A percentile compares a stretch with the other conserved stretches of the same genome.
These are phyloP conservation scores for Diaprepes abbreviatus DNA, from an alignment of 2,888 invertebrate genomes.

Conservation along the genomic window DNA sequence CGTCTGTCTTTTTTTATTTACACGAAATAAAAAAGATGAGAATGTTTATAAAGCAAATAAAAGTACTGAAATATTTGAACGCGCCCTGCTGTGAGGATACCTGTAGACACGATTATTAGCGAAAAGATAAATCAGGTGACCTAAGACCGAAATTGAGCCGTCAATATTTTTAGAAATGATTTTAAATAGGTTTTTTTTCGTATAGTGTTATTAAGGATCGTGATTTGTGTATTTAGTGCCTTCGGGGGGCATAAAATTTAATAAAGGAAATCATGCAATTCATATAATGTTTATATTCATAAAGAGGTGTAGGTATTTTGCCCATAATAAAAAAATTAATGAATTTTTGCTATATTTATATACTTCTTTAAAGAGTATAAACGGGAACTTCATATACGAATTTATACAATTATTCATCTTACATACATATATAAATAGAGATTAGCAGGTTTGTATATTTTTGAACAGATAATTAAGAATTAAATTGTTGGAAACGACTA, in stretches of 20 bases:
- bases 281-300: too few species aligned
- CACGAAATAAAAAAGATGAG: slow-evolving; percentile 25
- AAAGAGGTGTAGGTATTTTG: too few species aligned
- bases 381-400: too few species aligned
- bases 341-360: too few species aligned
- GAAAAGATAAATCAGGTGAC: slow-evolving; percentile 53
- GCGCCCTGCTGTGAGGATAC: slow-evolving; percentile 37
- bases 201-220: slow-evolving; percentile 54
- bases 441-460: too few species aligned
- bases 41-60: slow-evolving; percentile 21
- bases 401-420: too few species aligned
- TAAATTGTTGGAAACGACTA: too few species aligned
- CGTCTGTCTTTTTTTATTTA: slow-evolving; percentile 18
- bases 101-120: slow-evolving; percentile 52
- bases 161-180: slow-evolving; percentile 48
- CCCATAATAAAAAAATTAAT: too few species aligned
- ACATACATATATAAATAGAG: too few species aligned
- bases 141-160: slow-evolving; percentile 55
- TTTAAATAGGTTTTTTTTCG: slow-evolving; percentile 52
- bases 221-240: slow-evolving; percentile 52
- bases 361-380: too few species aligned
- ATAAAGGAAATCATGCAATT: slow-evolving; percentile 17
- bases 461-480: too few species aligned
- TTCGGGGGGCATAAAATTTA: slow-evolving; percentile 8
- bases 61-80: slow-evolving; percentile 25